These are phyloP conservation scores for Graptemys geographica DNA, from an alignment of 2,797 vertebrate genomes.

Conservation along the genomic window DNA sequence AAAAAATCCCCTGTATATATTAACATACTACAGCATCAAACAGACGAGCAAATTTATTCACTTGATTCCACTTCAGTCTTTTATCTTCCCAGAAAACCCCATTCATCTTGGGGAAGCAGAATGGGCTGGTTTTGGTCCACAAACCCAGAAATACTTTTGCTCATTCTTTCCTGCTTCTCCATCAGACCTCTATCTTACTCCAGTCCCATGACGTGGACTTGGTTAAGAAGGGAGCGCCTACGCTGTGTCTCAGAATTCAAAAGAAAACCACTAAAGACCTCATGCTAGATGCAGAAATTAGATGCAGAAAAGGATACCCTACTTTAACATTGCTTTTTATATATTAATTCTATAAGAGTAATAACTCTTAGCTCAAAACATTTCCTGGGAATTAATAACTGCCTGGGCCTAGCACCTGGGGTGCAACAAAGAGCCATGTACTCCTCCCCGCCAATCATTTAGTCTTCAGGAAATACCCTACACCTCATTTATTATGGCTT, in stretches of 20 bases:
- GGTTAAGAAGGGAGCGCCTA: background rate
- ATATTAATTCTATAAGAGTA: background rate
- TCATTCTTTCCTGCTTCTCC: background rate
- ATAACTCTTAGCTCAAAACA: background rate
- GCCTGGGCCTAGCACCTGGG: conserved; percentile 26
- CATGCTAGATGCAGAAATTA: background rate
- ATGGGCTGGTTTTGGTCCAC: background rate
- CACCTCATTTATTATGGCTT: conserved; percentile 44
- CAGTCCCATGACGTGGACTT: background rate
- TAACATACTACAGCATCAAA: background rate
- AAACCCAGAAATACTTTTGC: background rate
- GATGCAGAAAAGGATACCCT: background rate
- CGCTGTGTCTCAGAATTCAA: background rate
- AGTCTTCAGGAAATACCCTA: conserved; percentile 47
- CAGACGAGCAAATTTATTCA: background rate
- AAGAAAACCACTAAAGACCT: background rate
- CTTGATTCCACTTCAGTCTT: background rate
- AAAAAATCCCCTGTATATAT: background rate
- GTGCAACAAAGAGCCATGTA: background rate
- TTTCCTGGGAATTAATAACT: conserved; percentile 39
- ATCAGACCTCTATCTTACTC: background rate
- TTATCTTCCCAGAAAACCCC: background rate
- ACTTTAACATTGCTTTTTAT: background rate
- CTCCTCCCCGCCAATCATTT: conserved; percentile 20
- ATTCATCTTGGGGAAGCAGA: background rate